These are phyloP conservation scores for Bradypodion pumilum DNA, from an alignment of 2,797 vertebrate species.

Conservation along the genomic window DNA sequence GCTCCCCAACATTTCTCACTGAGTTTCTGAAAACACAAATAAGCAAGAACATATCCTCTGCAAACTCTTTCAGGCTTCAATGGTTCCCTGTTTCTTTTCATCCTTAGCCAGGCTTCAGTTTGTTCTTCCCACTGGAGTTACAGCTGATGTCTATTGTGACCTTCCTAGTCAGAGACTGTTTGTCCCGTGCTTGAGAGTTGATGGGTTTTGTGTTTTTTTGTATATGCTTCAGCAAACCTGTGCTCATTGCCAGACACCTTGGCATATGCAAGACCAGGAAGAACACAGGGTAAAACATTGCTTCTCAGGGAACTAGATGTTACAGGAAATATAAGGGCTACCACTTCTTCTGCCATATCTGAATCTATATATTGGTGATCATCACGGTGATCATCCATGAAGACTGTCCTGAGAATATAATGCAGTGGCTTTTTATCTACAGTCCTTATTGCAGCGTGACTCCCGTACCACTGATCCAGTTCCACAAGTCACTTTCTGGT, in stretches of 20 bases:
- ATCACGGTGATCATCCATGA: too few relatives aligned
- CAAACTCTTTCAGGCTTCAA: neutral
- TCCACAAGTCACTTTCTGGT: too few relatives aligned
- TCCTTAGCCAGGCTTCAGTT: neutral
- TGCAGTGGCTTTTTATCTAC: too few relatives aligned
- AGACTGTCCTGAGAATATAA: too few relatives aligned
- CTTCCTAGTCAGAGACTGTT: slow-evolving; percentile 35
- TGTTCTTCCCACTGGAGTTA: neutral
- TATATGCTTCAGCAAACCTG: neutral
- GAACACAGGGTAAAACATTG: neutral
- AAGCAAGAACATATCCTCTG: neutral
- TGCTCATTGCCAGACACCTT: neutral
- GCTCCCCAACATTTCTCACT: fast-evolving
- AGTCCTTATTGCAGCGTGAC: too few relatives aligned
- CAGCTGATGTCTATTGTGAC: slow-evolving; percentile 48
- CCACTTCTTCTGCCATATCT: too few relatives aligned
- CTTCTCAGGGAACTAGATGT: neutral
- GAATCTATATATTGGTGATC: too few relatives aligned
- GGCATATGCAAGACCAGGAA: neutral
- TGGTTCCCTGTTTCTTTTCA: neutral
- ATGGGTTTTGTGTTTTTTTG: neutral
- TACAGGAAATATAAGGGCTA: neutral
- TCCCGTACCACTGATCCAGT: too few relatives aligned
- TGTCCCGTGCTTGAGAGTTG: slow-evolving; percentile 33
- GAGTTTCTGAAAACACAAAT: neutral